A percentile compares a stretch with the other conserved stretches of the same genome.
phyloP scores from a whole-genome alignment of 2,888 invertebrate genomes.

The Machimus rusticus region DNA sequence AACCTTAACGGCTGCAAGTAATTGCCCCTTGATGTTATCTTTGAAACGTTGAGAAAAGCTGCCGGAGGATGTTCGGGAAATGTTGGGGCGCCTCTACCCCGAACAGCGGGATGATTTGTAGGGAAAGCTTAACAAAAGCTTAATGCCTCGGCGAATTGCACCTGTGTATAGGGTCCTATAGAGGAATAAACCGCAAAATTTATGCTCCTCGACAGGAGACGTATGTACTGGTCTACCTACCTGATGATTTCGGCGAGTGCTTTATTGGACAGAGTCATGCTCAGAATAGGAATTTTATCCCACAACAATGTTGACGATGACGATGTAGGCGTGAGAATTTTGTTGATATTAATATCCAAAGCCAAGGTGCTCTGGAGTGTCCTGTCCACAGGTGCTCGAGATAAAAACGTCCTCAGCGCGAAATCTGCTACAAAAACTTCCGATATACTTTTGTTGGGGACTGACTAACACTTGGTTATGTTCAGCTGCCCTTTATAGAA shows the following conservation, averaged over 20 bases:
- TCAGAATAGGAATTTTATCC: conserved; percentile 43
- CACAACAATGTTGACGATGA: conserved; percentile 41
- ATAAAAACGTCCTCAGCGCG: neutral
- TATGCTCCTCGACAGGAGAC: neutral
- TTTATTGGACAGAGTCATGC: conserved; percentile 43
- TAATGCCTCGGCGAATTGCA: neutral
- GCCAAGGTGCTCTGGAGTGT: neutral
- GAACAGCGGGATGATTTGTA: neutral
- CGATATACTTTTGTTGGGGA: neutral
- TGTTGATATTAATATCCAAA: neutral
- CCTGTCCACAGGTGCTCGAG: conserved; percentile 10
- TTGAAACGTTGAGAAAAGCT: conserved; percentile 2
- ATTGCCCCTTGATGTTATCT: conserved; percentile 23
- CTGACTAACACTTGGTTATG: neutral
- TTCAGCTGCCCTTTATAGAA: neutral
- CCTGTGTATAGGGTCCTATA: neutral
- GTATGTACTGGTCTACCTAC: conserved; percentile 39
- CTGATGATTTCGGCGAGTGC: conserved; percentile 45
- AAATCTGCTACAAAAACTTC: neutral
- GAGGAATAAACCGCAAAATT: neutral
- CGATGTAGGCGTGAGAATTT: neutral
- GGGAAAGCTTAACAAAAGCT: conserved; percentile 32
- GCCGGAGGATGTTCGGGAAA: neutral
- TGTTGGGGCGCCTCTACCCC: neutral
- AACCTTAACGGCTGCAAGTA: conserved; percentile 2